A percentile compares a stretch with the other conserved stretches of the same genome.
Evolutionary conservation across 1,140 invertebrate genomes (phyloP).

Genomic region (Nymphalis io): DNA sequence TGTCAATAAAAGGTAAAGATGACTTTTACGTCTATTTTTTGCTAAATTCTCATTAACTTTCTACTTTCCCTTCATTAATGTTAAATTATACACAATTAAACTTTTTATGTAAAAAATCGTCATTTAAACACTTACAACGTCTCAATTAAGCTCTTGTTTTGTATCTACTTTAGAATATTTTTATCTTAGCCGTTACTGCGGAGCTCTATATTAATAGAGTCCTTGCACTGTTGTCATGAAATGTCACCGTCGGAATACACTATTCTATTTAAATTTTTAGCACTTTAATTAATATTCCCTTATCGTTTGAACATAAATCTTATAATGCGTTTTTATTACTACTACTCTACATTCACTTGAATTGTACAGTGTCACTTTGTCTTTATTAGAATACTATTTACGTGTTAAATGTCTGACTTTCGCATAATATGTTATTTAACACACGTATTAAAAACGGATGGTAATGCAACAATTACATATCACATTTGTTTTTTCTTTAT

Average conservation of each 20-base stretch:
- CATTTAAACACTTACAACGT: conserved; percentile 1
- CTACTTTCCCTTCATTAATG: conserved; percentile 63
- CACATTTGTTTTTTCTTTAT: too few relatives aligned
- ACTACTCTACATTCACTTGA: too few relatives aligned
- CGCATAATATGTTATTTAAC: too few relatives aligned
- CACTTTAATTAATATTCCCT: too few relatives aligned
- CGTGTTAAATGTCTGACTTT: too few relatives aligned
- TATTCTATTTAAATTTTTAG: too few relatives aligned
- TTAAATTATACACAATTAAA: conserved; percentile 32
- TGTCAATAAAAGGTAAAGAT: conserved; percentile 9
- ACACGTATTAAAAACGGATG: too few relatives aligned
- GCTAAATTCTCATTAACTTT: conserved; percentile 22
- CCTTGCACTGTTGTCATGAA: background rate
- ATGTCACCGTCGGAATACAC: background rate
- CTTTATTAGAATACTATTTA: too few relatives aligned
- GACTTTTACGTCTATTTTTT: conserved; percentile 50
- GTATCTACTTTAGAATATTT: background rate
- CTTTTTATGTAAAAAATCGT: conserved; percentile 2
- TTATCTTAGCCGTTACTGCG: background rate
- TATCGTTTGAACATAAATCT: too few relatives aligned
- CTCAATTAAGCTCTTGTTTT: conserved; percentile 7
- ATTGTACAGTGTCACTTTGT: too few relatives aligned
- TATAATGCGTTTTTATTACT: too few relatives aligned
- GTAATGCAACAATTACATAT: too few relatives aligned
- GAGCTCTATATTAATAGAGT: background rate